Evolutionary conservation across 2,888 invertebrate species (phyloP).

Genomic region (Meganola albula): DNA sequence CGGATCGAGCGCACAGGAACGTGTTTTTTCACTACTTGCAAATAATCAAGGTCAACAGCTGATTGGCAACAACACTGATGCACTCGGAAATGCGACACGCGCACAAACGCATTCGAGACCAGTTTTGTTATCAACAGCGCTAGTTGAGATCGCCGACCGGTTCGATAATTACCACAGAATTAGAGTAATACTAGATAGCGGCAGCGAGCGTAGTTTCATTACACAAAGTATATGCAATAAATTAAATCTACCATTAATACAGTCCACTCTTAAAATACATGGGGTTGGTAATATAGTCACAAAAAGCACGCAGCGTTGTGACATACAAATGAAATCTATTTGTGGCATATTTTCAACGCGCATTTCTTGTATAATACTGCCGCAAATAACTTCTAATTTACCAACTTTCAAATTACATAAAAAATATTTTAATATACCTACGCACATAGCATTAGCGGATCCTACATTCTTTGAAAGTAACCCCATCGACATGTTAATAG

Average conservation of each 20-base stretch:
- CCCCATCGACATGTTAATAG: conserved; percentile 10
- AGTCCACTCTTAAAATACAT: conserved; percentile 10
- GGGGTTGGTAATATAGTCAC: conserved; percentile 17
- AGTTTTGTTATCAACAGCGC: conserved; percentile 18
- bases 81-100: conserved; percentile 3
- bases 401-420: background rate
- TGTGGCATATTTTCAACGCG: conserved; percentile 8
- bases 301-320: conserved; percentile 11
- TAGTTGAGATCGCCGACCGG: conserved; percentile 10
- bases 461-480: conserved; percentile 6
- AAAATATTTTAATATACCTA: conserved; percentile 4
- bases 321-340: conserved; percentile 11
- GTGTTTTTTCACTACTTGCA: too few species aligned
- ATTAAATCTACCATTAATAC: conserved; percentile 9
- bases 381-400: conserved; percentile 6
- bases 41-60: too few species aligned
- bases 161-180: conserved; percentile 12
- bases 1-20: background rate
- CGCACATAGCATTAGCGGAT: conserved; percentile 12
- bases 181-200: conserved; percentile 18
- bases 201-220: conserved; percentile 15
- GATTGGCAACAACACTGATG: background rate
- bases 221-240: conserved; percentile 8
- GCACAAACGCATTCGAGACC: conserved; percentile 1
- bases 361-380: conserved; percentile 17